phyloP scores from a whole-genome alignment of 2,797 vertebrate species.

The Cryptoprocta ferox region DNA sequence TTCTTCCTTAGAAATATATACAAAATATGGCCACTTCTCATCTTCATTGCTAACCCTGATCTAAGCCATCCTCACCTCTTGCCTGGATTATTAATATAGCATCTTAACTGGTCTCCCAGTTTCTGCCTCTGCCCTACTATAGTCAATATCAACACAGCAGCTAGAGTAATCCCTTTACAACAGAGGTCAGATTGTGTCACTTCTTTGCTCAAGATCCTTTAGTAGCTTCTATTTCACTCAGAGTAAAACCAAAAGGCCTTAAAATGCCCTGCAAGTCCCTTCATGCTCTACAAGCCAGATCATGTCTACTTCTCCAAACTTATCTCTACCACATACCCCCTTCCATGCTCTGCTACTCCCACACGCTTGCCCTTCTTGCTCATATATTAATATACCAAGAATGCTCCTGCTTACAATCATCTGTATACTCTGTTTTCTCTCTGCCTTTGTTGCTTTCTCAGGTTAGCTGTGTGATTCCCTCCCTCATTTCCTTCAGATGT shows the following conservation, averaged over 20 bases:
- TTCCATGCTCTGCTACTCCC: background rate
- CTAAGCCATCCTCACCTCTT: background rate
- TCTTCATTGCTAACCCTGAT: background rate
- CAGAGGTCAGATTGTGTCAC: background rate
- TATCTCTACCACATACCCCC: accelerated
- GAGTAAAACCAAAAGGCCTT: background rate
- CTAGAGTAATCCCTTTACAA: background rate
- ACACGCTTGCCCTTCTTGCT: background rate
- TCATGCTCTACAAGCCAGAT: background rate
- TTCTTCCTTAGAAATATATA: background rate
- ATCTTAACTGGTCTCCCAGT: background rate
- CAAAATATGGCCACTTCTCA: background rate
- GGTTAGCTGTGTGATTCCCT: background rate
- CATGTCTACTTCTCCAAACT: background rate
- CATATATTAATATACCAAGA: background rate
- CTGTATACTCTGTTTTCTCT: background rate
- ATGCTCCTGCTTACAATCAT: background rate
- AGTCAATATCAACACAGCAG: background rate
- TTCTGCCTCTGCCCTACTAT: background rate
- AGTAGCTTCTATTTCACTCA: background rate
- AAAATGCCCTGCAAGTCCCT: background rate
- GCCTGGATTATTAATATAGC: background rate
- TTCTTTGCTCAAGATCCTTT: conserved; percentile 15
- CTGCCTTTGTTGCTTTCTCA: background rate
- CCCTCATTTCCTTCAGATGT: background rate